Evolutionary conservation across 2,888 invertebrate species (phyloP), one percentile per base, ranked within the genome.

Genomic region (Aricia artaxerxes): DNA sequence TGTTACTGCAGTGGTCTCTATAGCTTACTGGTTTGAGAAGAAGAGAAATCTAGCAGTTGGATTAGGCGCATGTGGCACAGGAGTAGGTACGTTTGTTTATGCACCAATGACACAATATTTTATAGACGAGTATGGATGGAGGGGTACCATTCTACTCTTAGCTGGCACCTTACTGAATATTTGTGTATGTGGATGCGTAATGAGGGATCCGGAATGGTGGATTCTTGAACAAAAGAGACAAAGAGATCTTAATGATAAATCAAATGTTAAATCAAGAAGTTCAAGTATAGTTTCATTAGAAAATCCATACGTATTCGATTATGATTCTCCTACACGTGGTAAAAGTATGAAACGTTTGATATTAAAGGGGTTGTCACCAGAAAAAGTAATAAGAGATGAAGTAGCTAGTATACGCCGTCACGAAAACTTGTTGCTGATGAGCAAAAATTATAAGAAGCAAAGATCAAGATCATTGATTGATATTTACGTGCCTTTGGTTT

Each of bases 21-120:
- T 98, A 80, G 98, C 98, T 7, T 98, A 97, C 88, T 98, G 98
- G 97, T 98, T 98, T 89, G 98, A 98, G 85, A 97, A 97, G 89
- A 97, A 97, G 86, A 95, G 98, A 61, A 97, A 97, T 75, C 95
- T 98, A 82, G 98, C 98, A 4, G 97, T 98, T 4, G 97, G 98
- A 2, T 93, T 98, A 79, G 97, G 98, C 1, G 98, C 98, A 0
- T 97, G 98, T 84, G 98, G 98, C 6, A 98, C 98, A 0, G 98
- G 98, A 0, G 96, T 98, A 77, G 98, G 98, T 13, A 98, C 98
- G 0, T 97, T 98, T 85, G 92, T 98, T 0, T 98, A 98, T 87
- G 97, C 98, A 7, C 98, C 98, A 0, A 95, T 98, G 92, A 98
- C 98, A 0, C 97, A 97, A 81, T 97, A 95, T 88, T 96, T 97